These are phyloP conservation scores for Vespertilio murinus DNA, from an alignment of 2,797 vertebrate species.

Conservation along the genomic window DNA sequence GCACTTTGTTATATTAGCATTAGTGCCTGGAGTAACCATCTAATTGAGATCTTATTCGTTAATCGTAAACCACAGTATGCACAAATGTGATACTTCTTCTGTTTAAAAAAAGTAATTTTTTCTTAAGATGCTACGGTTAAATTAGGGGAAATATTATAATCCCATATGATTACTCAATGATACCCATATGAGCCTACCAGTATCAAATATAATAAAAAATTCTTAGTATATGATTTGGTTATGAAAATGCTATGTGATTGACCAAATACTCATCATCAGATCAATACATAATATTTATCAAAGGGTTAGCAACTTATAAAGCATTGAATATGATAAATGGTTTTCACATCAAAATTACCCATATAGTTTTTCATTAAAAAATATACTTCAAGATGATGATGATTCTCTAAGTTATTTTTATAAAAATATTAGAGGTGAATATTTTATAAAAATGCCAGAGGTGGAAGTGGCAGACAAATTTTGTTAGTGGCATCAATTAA, in stretches of 20 bases:
- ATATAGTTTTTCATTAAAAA: not conserved
- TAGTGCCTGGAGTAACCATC: slow-evolving; percentile 21
- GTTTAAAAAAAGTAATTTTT: slow-evolving; percentile 56
- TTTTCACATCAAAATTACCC: slow-evolving; percentile 39
- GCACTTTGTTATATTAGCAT: not conserved
- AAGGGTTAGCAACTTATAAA: slow-evolving; percentile 3
- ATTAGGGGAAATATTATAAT: slow-evolving; percentile 22
- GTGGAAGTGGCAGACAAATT: not conserved
- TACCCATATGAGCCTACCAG: not conserved
- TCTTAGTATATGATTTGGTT: slow-evolving; percentile 1
- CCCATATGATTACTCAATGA: slow-evolving; percentile 14
- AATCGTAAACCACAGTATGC: slow-evolving; percentile 41
- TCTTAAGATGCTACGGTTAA: slow-evolving; percentile 41
- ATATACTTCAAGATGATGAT: not conserved
- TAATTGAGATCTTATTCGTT: slow-evolving; percentile 61
- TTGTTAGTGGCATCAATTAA: not conserved
- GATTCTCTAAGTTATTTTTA: not conserved
- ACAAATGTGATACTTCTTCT: slow-evolving; percentile 49
- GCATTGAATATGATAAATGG: not conserved
- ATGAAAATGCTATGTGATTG: not conserved
- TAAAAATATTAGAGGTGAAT: not conserved
- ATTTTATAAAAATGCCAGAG: too few species aligned
- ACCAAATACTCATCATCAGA: not conserved
- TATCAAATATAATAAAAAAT: slow-evolving; percentile 34
- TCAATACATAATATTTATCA: not conserved